Percentiles rank a stretch among this genome's conserved stretches.
Evolutionary conservation across 2,113 vertebrate species (phyloP).

Genomic region (Procavia capensis): DNA sequence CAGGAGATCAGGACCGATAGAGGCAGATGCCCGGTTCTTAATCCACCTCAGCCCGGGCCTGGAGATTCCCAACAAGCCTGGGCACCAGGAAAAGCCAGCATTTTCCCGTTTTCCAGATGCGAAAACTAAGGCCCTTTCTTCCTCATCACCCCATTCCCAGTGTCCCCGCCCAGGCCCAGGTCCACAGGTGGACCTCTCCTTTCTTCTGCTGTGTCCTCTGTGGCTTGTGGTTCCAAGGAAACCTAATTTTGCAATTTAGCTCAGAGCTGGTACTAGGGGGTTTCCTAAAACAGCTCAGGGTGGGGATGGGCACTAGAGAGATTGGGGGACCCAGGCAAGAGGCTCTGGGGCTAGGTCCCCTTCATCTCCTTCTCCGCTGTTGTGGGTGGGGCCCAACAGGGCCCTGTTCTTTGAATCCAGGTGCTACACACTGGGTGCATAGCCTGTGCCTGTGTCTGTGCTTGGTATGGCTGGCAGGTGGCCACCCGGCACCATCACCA

Average conservation of each 20-base stretch:
- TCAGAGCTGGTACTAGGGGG: not conserved
- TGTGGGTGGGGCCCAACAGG: not conserved
- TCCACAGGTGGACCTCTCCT: not conserved
- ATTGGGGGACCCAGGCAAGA: not conserved
- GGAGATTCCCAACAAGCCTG: not conserved
- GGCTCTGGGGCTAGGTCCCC: not conserved
- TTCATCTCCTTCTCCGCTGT: not conserved
- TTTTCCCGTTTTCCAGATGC: not conserved
- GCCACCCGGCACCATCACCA: fast-evolving
- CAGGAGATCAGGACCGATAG: not conserved
- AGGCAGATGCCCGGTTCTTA: not conserved
- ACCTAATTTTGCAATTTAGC: not conserved
- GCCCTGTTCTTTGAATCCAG: not conserved
- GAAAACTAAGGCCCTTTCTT: not conserved
- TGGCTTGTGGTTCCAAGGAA: constrained; percentile 36
- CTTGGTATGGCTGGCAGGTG: no score
- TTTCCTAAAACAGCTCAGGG: not conserved
- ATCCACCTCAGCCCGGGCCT: not conserved
- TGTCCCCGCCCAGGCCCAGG: not conserved
- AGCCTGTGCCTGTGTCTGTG: not conserved
- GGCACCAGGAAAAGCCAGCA: no score
- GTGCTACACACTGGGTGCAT: fast-evolving
- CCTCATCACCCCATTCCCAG: not conserved
- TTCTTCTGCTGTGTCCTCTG: not conserved
- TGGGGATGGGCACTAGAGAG: no score